Base-by-base conservation (phyloP, 2,888 invertebrate genomes). In the Lysandra bellargus region DNA sequence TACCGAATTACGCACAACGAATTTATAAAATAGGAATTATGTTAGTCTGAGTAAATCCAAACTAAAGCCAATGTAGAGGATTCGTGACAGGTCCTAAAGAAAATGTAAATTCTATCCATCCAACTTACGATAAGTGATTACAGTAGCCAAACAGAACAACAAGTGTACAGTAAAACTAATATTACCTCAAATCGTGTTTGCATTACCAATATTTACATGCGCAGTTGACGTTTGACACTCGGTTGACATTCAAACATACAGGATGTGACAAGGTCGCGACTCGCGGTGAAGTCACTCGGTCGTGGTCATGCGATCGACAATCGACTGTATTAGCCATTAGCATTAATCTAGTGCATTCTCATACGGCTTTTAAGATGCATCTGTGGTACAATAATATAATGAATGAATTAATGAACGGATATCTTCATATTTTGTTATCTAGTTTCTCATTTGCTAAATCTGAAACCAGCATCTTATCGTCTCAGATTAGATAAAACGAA, bases 241-340 rank as follows among this genome's bases (percentile, higher is more conserved):
- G 60, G 53, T 37, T 60, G 40, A 73, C 57, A 78, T 72, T 73
- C 72, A 57, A 79, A 30, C 60, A 69, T 44, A 85, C 83, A 87
- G 88, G 90, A 90, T 83, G 87, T 84, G 89, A 86, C 90, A 89
- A 91, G 90, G 91, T 86, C 89, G 85, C 80, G 81, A 53, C 9
- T 74, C 44, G 84, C 86, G 83, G 75, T 83, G 83, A 82, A 82
- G 82, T 83, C 83, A 82, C 78, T 64, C 78, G 75, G 53, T 73
- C 79, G 80, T 33, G 69, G 33, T 33, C 69, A 69, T 80, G 64
- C 78, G 75, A 57, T 76, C 78, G 78, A 80, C 79, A 80, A 80
- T 74, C 72, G 49, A 60, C 72, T 53, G 53, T 53, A 78, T 73
- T 73, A 57, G 60, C 72, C 23, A 78, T 73, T 73, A 73, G 60